These are phyloP conservation scores for Ormyrus pomaceus DNA, from an alignment of 2,888 invertebrate genomes.

Conservation along the genomic window DNA sequence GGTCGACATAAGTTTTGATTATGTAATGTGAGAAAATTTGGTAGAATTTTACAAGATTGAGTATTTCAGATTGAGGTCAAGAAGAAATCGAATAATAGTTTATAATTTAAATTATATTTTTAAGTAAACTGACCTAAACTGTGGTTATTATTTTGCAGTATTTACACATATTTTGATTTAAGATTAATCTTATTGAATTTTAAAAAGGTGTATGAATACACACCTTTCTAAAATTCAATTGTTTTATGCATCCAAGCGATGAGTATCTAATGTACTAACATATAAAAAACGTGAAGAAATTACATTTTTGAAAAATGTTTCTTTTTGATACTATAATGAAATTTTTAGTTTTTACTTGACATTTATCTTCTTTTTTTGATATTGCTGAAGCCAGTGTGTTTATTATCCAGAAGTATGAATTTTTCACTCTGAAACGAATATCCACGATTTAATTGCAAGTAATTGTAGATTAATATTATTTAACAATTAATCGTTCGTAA, in stretches of 20 bases:
- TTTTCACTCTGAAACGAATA: slow-evolving; percentile 26
- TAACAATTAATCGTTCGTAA: slow-evolving; percentile 26
- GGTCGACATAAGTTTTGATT: slow-evolving; percentile 21
- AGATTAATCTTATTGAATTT: slow-evolving; percentile 30
- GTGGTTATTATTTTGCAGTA: slow-evolving; percentile 26
- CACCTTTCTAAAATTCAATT: too few relatives aligned
- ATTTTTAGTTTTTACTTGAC: background rate
- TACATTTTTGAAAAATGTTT: too few relatives aligned
- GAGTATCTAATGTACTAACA: too few relatives aligned
- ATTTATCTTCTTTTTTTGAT: background rate
- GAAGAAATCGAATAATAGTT: slow-evolving; percentile 13
- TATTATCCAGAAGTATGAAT: background rate
- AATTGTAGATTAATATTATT: slow-evolving; percentile 37
- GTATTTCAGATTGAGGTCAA: slow-evolving; percentile 22
- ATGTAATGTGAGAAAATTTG: slow-evolving; percentile 33
- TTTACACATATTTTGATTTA: slow-evolving; percentile 11
- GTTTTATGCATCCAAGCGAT: too few relatives aligned
- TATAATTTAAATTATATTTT: slow-evolving; percentile 12
- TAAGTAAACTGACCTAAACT: slow-evolving; percentile 40
- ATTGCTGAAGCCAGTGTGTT: background rate
- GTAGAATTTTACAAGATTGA: slow-evolving; percentile 36
- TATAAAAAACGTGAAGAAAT: too few relatives aligned
- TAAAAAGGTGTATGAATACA: background rate
- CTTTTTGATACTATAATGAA: too few relatives aligned
- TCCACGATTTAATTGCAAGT: slow-evolving; percentile 33